Base-by-base conservation (phyloP, 2,113 vertebrate genomes). In the Felis chaus region DNA sequence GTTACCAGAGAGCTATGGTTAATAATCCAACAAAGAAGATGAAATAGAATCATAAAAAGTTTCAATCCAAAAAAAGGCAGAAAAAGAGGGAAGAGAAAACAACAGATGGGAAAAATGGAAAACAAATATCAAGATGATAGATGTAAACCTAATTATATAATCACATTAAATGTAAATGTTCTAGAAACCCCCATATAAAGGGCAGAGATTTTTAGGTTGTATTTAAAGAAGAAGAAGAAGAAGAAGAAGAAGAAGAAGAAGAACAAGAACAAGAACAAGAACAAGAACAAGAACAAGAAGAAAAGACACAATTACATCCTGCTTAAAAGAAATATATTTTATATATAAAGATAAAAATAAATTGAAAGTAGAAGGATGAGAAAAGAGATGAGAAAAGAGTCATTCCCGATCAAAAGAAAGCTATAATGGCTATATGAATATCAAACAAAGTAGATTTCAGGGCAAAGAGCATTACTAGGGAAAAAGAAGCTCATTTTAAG, bases 151-250 rank as follows among this genome's bases (percentile, higher is more conserved):
- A 85, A 78, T 27, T 3, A 14, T 57, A 33, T 65, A 96, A 92
- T 89, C 23, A 83, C 12, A 92, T 96, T 97, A 97, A 92, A 92
- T 92, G 19, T 96, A 71, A 97, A 95, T 91, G 86, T 86, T 96
- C 53, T 71, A 94, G 94, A 90, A 63, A 68, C 2, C 10, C 53
- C 45, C 39, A 81, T 81, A 53, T 79, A 87, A 96, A 95, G 23
- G 76, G 23, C 85, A 97, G 78, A 92, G 86, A 94, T 97, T 92
- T 93, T 93, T 73, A 95, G 12, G 41, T 5, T 95, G 36, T 13
- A 79, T 50, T 36, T 31, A 79, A 63, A 95, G 63, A 76, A 81
- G 25, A n/a, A 63, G 39, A 55, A 89, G 4, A n/a, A 92, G 55
- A 31, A 27, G 27, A 36, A 95, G 65, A 61, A 14, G n/a, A n/a